Percentiles rank a stretch among this genome's conserved stretches.
phyloP scores from a whole-genome alignment of 2,113 vertebrate genomes.

The Charadrius vociferus region DNA sequence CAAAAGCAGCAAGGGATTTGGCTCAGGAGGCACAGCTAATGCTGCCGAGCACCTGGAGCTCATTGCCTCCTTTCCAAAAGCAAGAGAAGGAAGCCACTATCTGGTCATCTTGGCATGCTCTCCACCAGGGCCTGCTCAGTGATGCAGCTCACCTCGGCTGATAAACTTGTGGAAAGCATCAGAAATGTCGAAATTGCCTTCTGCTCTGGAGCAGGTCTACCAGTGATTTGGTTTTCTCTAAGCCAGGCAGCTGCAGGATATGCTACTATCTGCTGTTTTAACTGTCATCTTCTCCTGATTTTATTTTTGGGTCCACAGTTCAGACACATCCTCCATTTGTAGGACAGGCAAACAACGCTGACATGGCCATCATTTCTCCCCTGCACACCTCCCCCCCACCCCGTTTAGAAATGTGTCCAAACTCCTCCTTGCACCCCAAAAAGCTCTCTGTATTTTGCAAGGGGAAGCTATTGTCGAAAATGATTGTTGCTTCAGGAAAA shows the following conservation, averaged over 20 bases:
- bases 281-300: background rate
- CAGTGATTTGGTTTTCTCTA: background rate
- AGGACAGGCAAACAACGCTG: fast-evolving
- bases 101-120: background rate
- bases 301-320: background rate
- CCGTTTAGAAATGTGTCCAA: background rate
- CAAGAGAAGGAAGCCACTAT: background rate
- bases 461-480: background rate
- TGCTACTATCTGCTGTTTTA: background rate
- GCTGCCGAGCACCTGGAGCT: background rate
- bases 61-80: background rate
- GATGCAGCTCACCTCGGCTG: background rate
- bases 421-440: background rate
- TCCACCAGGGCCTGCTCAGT: background rate
- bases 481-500: background rate
- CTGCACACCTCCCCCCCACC: background rate
- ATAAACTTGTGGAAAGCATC: background rate
- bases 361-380: background rate
- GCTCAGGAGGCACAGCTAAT: fast-evolving
- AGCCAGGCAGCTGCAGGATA: background rate
- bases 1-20: background rate
- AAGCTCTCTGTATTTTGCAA: background rate
- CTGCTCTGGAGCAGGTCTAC: background rate
- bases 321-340: background rate
- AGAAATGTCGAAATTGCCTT: background rate